Evolutionary conservation across 2,888 invertebrate species (phyloP), one percentile per base, ranked within the genome.

Genomic region (Listrodromus nycthemerus): DNA sequence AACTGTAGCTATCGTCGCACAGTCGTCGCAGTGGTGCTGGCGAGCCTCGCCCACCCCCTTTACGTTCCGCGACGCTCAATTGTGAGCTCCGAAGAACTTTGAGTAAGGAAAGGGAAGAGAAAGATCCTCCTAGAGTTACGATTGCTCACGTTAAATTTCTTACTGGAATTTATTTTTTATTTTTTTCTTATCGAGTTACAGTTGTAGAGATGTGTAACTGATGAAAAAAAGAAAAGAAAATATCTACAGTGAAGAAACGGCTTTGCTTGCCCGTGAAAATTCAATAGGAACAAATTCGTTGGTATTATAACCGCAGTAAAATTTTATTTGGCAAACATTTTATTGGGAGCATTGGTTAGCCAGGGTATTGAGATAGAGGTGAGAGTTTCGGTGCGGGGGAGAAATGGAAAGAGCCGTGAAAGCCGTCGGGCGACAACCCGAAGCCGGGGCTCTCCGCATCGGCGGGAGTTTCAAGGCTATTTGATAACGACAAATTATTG

Each of bases 401-500:
- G 30, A 61, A 27, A 30, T 30, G 27, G 16, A 30, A 50, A 69
- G 69, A 74, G 37, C 24, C 52, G 73, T 61, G 70, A 33, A 82
- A 83, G 71, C 83, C 74, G 55, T 63, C 55, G 76, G 27, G 70
- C 74, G 70, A 74, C 80, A 69, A 50, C 58, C 80, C 63, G 75
- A 80, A 79, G 71, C 78, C 63, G 74, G 73, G 83, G 78, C 86
- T 87, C 71, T 55, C 24, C 24, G 21, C 10, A 21, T 66, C 63
- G 71, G 73, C 67, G 61, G 58, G 73, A 81, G 76, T 87, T 80
- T 58, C 77, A 41, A 41, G 80, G 88, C 92, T 92, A 93, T 92
- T 92, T 91, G 91, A 92, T 93, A 93, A 93, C 92, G 92, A 92
- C 93, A 90, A 93, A 93, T 93, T 93, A 93, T 93, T 92, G 92